A percentile compares a stretch with the other conserved stretches of the same genome.
Conservation (phyloP, 2,113 vertebrate genomes). For the Microcebus griseorufus region DNA sequence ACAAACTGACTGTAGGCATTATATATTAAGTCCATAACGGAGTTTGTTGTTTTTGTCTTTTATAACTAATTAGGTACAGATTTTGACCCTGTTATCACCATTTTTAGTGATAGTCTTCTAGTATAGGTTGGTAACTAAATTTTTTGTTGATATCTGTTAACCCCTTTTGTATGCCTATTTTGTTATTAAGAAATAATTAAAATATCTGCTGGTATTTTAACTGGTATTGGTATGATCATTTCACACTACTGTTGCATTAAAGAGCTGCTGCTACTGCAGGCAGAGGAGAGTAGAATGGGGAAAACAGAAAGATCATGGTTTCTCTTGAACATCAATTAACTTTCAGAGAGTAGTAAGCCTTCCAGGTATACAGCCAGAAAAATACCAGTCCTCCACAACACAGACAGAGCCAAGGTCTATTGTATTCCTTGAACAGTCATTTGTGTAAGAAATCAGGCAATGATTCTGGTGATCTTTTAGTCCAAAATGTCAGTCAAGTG, state of each 20-base stretch:
- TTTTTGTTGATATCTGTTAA: background rate
- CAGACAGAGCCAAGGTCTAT: background rate
- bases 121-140: background rate
- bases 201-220: background rate
- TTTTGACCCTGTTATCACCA: background rate
- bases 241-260: background rate
- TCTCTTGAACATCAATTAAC: background rate
- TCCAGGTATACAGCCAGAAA: background rate
- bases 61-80: background rate
- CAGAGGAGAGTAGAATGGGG: background rate
- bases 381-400: background rate
- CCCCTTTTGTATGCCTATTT: background rate
- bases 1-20: background rate
- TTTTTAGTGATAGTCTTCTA: background rate
- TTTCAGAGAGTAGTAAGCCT: background rate
- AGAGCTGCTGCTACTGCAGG: background rate
- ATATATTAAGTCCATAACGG: background rate
- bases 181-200: background rate
- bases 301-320: background rate
- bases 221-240: background rate
- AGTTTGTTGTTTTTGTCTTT: background rate
- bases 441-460: background rate
- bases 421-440: background rate
- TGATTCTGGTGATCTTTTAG: background rate
- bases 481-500: background rate